Evolutionary conservation across 1,140 invertebrate genomes (phyloP).

Genomic region (Hormaphis cornu): DNA sequence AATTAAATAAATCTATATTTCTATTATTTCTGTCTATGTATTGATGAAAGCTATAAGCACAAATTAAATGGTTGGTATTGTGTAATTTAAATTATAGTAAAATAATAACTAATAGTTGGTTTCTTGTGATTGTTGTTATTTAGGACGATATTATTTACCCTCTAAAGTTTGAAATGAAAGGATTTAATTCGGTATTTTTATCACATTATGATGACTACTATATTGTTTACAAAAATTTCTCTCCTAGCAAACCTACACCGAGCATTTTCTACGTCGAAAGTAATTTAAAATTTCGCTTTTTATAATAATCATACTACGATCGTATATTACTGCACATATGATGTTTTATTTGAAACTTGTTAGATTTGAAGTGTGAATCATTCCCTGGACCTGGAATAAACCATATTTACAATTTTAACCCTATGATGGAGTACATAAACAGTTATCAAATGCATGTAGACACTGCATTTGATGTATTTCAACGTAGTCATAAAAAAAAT

Average conservation of each 20-base stretch:
- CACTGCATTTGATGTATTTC: slow-evolving; percentile 68
- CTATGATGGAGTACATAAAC: slow-evolving; percentile 83
- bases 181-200: slow-evolving; percentile 80
- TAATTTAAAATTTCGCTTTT: neutral
- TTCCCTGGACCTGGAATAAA: slow-evolving; percentile 80
- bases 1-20: too few relatives aligned
- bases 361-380: slow-evolving; percentile 55
- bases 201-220: slow-evolving; percentile 96
- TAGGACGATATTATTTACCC: slow-evolving; percentile 42
- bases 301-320: neutral
- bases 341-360: neutral
- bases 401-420: slow-evolving; percentile 76
- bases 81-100: too few relatives aligned
- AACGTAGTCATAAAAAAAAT: slow-evolving; percentile 57
- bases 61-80: too few relatives aligned
- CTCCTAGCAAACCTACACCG: slow-evolving; percentile 54
- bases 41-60: too few relatives aligned
- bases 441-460: slow-evolving; percentile 62
- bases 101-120: too few relatives aligned
- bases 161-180: slow-evolving; percentile 82
- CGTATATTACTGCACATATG: neutral
- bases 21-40: too few relatives aligned
- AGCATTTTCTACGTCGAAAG: slow-evolving; percentile 58
- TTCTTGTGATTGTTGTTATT: neutral
- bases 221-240: slow-evolving; percentile 68